A percentile compares a stretch with the other conserved stretches of the same genome.
Conservation (phyloP, 2,797 vertebrate species). For the Kryptolebias ocellatus region DNA sequence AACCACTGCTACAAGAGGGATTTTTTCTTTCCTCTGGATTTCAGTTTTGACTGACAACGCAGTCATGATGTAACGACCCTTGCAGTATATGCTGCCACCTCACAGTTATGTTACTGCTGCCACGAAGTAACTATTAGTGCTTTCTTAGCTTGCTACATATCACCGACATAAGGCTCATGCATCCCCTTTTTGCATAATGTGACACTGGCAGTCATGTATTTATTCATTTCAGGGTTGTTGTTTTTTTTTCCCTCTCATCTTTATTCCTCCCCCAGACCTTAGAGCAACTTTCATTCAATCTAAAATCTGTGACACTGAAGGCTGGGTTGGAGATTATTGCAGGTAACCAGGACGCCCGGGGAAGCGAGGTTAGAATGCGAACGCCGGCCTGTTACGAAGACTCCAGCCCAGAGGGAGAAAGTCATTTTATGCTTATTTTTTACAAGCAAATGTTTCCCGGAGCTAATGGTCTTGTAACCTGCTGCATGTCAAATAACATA, state of each 20-base stretch:
- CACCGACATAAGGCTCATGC: not conserved
- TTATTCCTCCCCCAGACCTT: slow-evolving; percentile 16
- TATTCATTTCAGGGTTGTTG: not conserved
- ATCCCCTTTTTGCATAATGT: not conserved
- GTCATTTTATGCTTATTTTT: slow-evolving; percentile 24
- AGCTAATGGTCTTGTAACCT: slow-evolving; percentile 10
- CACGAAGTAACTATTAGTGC: not conserved
- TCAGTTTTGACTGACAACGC: slow-evolving; percentile 21
- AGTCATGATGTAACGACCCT: slow-evolving; percentile 7
- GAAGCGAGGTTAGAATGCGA: slow-evolving; percentile 6
- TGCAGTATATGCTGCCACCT: slow-evolving; percentile 11
- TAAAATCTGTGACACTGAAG: not conserved
- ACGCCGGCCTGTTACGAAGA: not conserved
- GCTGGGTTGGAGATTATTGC: slow-evolving; percentile 15
- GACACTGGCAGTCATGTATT: slow-evolving; percentile 14
- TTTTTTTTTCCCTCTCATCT: slow-evolving; percentile 2
- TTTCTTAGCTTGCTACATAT: slow-evolving; percentile 27
- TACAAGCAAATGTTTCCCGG: slow-evolving; percentile 14
- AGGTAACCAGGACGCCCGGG: slow-evolving; percentile 3
- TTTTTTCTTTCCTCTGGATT: not conserved
- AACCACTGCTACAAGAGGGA: too few relatives aligned
- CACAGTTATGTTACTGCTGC: slow-evolving; percentile 18
- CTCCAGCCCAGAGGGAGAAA: slow-evolving; percentile 11
- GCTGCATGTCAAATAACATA: slow-evolving; percentile 12
- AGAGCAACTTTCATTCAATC: slow-evolving; percentile 9